Base-by-base conservation (phyloP, 2,113 vertebrate species). In the Eurystomus gularis region DNA sequence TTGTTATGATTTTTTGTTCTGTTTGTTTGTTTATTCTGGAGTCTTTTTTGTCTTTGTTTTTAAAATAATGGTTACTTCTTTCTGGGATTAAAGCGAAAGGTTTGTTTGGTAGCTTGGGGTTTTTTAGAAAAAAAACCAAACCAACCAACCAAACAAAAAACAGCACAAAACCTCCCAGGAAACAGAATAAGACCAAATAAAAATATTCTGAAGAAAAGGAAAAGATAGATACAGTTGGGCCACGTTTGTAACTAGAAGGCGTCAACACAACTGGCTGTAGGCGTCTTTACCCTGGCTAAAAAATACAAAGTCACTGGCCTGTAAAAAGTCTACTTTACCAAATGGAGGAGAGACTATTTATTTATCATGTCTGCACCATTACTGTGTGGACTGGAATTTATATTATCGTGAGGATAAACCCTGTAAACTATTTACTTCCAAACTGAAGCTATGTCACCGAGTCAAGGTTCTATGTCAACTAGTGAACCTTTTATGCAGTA, bases 101-200 rank as follows among this genome's bases (percentile, higher is more conserved):
- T 44, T 39, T 71, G 6, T 52, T 71, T 2, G 0, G 9, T n/a
- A 46, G 9, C 7, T 39, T 72, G 3, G 35, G n/a, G n/a, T n/a
- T 37, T 29, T 29, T 35, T 12, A 23, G 4, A 42, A 23, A 66
- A 66, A 33, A 21, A 21, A 26, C 13, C 52, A 54, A 54, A 54
- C 52, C 52, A 52, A 52, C 24, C 51, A 52, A 52, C 24, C 51
- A 49, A 79, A 60, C 57, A 14, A 51, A 26, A 18, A 51, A 1
- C 4, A 78, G 15, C 42, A 79, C 46, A 70, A 58, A 73, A 11
- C 51, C 24, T 26, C 28, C 28, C 6, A 9, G 20, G 35, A 13
- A 37, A 1, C 2, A 42, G 3, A 60, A 15, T 7, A 82, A 31
- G 39, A 1, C 3, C 14, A 5, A 6, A 52, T 3, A 11, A 62